Conservation (phyloP, 2,113 vertebrate species). For the Leuciscus idus region DNA sequence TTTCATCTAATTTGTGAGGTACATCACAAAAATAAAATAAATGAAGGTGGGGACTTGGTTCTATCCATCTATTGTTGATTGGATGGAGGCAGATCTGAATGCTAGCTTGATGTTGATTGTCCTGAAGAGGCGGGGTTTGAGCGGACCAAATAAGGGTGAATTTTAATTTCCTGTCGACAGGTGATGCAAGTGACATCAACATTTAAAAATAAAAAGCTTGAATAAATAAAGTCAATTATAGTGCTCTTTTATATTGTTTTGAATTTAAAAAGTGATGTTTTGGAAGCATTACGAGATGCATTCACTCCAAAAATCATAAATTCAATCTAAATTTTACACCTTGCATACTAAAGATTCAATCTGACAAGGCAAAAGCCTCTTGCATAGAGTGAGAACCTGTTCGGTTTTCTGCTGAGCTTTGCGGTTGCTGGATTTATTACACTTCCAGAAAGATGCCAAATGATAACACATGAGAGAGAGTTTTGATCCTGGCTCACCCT, state of each 20-base stretch:
- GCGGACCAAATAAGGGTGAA: background rate
- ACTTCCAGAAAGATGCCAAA: constrained; percentile 26
- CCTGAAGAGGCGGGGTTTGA: background rate
- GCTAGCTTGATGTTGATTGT: background rate
- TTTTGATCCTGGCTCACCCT: constrained; percentile 3
- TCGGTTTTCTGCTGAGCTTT: constrained; percentile 21
- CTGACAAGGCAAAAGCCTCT: background rate
- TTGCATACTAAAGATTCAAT: constrained; percentile 3
- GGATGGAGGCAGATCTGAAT: background rate
- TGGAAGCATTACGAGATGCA: background rate
- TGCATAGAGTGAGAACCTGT: constrained; percentile 22
- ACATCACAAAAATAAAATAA: background rate
- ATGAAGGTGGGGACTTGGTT: background rate
- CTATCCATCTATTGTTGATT: background rate
- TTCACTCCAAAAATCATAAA: constrained; percentile 32
- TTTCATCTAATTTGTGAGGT: background rate
- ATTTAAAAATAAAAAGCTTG: background rate
- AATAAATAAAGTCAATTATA: background rate
- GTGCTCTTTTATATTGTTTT: background rate
- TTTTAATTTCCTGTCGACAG: background rate
- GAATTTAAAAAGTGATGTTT: constrained; percentile 1
- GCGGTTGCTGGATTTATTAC: constrained; percentile 36
- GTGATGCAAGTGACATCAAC: background rate
- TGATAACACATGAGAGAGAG: constrained; percentile 22
- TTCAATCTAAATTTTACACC: constrained; percentile 22